phyloP scores from a whole-genome alignment of 2,888 invertebrate species.

The Lutraria lutraria region DNA sequence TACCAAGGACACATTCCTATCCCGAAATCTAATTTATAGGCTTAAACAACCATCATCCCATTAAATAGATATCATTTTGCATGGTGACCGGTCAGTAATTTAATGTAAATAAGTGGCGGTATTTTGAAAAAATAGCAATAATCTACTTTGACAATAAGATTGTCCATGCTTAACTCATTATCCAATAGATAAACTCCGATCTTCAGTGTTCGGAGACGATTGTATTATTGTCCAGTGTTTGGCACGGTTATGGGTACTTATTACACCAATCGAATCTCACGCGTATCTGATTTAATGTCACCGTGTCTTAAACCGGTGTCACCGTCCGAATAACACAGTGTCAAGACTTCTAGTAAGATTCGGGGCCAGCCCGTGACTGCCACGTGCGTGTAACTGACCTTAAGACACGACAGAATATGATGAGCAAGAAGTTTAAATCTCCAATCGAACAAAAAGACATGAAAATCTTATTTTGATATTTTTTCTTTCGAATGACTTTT shows the following conservation, averaged over 20 bases:
- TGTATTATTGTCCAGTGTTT: conserved; percentile 43
- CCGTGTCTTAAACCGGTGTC: conserved; percentile 41
- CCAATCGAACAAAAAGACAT: background rate
- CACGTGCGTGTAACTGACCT: conserved; percentile 13
- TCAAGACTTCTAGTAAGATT: conserved; percentile 2
- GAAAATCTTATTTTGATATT: background rate
- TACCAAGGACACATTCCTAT: conserved; percentile 26
- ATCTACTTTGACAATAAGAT: conserved; percentile 52
- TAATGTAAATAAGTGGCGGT: conserved; percentile 53
- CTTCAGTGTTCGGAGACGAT: conserved; percentile 37
- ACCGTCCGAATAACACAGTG: conserved; percentile 28
- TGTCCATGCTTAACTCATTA: conserved; percentile 55
- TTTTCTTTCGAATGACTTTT: background rate
- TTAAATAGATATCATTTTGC: conserved; percentile 40
- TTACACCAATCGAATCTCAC: conserved; percentile 37
- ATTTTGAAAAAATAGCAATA: conserved; percentile 26
- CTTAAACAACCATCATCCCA: conserved; percentile 31
- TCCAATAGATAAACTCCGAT: conserved; percentile 52
- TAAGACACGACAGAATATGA: background rate
- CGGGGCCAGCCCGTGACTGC: conserved; percentile 41
- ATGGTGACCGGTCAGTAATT: conserved; percentile 44
- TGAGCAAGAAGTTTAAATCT: background rate
- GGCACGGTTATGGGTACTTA: conserved; percentile 32
- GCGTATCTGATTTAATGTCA: conserved; percentile 42
- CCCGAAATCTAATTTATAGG: conserved; percentile 25